phyloP scores from a whole-genome alignment of 2,888 invertebrate genomes.

The Priocnemis perturbator region DNA sequence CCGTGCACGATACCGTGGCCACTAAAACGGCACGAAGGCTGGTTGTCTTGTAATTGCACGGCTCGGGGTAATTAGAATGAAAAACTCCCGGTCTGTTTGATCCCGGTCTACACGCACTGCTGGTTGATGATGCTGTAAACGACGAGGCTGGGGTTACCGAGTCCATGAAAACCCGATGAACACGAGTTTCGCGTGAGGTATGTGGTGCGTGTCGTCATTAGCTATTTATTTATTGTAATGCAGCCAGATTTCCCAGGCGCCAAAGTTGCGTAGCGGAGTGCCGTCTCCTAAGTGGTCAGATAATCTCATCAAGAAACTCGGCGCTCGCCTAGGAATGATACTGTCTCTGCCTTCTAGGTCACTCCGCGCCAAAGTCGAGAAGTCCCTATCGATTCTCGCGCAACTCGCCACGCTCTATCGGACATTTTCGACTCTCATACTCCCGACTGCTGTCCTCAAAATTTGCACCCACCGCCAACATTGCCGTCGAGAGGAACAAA shows the following conservation, averaged over 20 bases:
- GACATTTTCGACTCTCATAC: too few species aligned
- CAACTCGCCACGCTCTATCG: too few species aligned
- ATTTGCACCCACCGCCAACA: too few species aligned
- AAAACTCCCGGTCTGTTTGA: conserved; percentile 70
- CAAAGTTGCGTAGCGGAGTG: neutral
- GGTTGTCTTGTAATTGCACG: conserved; percentile 58
- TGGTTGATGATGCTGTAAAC: conserved; percentile 59
- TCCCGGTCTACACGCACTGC: conserved; percentile 47
- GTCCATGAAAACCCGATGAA: conserved; percentile 31
- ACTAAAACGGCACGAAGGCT: conserved; percentile 17
- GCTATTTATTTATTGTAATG: conserved; percentile 62
- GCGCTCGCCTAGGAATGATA: too few species aligned
- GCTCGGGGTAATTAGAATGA: conserved; percentile 58
- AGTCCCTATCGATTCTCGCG: too few species aligned
- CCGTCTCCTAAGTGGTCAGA: too few species aligned
- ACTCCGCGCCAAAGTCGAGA: too few species aligned
- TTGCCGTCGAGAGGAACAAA: too few species aligned
- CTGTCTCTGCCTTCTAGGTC: too few species aligned
- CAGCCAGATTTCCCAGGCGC: conserved; percentile 22
- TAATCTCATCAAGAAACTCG: too few species aligned
- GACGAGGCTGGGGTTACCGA: conserved; percentile 28
- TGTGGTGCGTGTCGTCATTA: conserved; percentile 68
- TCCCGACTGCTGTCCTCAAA: too few species aligned
- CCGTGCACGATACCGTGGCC: conserved; percentile 18
- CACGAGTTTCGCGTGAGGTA: conserved; percentile 62